A percentile compares a stretch with the other conserved stretches of the same genome.
Evolutionary conservation across 2,113 vertebrate genomes (phyloP).

Genomic region (Trinectes maculatus): DNA sequence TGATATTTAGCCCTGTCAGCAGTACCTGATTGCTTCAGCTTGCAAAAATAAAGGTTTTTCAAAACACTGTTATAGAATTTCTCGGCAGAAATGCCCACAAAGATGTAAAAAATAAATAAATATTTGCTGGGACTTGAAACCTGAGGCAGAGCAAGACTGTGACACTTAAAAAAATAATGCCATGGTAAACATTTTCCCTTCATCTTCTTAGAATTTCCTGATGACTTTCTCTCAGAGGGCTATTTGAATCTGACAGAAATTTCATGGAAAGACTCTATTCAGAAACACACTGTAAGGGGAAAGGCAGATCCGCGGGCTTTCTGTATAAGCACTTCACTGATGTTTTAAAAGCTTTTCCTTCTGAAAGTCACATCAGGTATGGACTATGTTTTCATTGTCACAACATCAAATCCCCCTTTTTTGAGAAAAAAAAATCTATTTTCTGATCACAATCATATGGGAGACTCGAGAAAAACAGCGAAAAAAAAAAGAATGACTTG

Average conservation of each 20-base stretch:
- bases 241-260: constrained; percentile 24
- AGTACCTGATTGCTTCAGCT: constrained; percentile 31
- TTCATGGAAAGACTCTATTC: constrained; percentile 14
- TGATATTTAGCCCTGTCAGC: constrained; percentile 29
- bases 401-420: not conserved
- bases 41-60: constrained; percentile 20
- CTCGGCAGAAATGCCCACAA: constrained; percentile 25
- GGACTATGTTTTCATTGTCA: not conserved
- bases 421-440: no score
- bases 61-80: constrained; percentile 19
- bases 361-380: not conserved
- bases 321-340: constrained; percentile 1
- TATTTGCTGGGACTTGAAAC: constrained; percentile 17
- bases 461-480: no score
- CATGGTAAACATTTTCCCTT: constrained; percentile 30
- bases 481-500: constrained; percentile 4
- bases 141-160: constrained; percentile 15
- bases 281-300: not conserved
- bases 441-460: no score
- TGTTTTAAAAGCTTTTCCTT: constrained; percentile 12
- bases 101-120: constrained; percentile 16
- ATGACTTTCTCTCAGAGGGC: constrained; percentile 6
- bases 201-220: not conserved
- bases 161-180: constrained; percentile 33
- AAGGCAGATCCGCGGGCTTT: constrained; percentile 3